Evolutionary conservation across 2,797 vertebrate genomes (phyloP).

Genomic region (Paguma larvata): DNA sequence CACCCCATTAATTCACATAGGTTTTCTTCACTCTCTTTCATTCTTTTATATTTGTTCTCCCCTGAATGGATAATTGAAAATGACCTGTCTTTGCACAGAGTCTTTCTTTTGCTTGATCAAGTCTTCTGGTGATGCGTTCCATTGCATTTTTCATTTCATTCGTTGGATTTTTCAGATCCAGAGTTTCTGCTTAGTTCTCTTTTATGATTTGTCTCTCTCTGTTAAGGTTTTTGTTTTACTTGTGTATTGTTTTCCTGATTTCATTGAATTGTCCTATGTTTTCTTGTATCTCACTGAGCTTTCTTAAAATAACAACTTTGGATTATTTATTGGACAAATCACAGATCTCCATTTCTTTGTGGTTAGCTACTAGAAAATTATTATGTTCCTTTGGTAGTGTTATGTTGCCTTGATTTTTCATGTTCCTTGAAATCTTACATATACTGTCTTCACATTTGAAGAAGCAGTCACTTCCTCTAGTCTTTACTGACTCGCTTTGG

Average conservation of each 20-base stretch:
- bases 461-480: background rate
- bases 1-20: background rate
- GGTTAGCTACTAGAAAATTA: background rate
- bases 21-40: background rate
- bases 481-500: background rate
- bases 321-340: background rate
- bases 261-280: background rate
- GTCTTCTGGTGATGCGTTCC: background rate
- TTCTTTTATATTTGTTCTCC: background rate
- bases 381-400: background rate
- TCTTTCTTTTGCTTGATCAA: background rate
- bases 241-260: background rate
- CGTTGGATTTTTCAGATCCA: background rate
- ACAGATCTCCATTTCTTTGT: background rate
- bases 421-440: background rate
- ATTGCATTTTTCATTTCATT: background rate
- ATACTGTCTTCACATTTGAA: background rate
- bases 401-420: background rate
- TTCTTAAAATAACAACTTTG: background rate
- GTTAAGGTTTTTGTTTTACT: background rate
- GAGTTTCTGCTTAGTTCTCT: background rate
- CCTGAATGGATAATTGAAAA: background rate
- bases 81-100: background rate
- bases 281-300: background rate
- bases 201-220: background rate